Conservation (phyloP, 2,113 vertebrate species). For the Elgaria multicarinata region DNA sequence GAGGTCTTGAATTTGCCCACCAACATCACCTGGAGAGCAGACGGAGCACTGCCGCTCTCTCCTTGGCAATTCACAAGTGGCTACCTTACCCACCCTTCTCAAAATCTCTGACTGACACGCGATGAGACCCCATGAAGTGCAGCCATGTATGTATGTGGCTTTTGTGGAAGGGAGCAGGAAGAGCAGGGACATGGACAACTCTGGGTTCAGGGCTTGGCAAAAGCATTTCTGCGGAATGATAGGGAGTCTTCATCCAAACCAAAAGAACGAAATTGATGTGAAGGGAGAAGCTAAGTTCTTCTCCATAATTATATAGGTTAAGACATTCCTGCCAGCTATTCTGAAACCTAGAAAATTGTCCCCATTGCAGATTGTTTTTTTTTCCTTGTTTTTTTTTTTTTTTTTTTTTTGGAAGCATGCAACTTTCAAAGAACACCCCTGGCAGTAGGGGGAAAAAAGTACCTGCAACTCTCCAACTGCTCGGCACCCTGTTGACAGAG, state of each 20-base stretch:
- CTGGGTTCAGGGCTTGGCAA: background rate
- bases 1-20: too few relatives aligned
- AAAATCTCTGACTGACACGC: too few relatives aligned
- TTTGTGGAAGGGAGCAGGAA: too few relatives aligned
- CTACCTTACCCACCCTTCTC: background rate
- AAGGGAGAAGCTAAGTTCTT: background rate
- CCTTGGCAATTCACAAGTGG: too few relatives aligned
- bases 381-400: too few relatives aligned
- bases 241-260: background rate
- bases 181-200: background rate
- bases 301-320: constrained; percentile 8
- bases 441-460: background rate
- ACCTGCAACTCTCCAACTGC: background rate
- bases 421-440: constrained; percentile 8
- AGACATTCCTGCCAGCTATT: background rate
- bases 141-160: background rate
- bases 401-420: background rate
- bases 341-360: constrained; percentile 13
- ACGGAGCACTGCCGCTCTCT: background rate
- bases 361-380: background rate
- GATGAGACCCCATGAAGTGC: fast-evolving
- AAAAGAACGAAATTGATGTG: background rate
- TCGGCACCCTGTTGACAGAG: constrained; percentile 21
- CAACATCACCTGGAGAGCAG: background rate
- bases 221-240: background rate